Base-by-base conservation (phyloP, 2,888 invertebrate genomes). In the Monopis laevigella region DNA sequence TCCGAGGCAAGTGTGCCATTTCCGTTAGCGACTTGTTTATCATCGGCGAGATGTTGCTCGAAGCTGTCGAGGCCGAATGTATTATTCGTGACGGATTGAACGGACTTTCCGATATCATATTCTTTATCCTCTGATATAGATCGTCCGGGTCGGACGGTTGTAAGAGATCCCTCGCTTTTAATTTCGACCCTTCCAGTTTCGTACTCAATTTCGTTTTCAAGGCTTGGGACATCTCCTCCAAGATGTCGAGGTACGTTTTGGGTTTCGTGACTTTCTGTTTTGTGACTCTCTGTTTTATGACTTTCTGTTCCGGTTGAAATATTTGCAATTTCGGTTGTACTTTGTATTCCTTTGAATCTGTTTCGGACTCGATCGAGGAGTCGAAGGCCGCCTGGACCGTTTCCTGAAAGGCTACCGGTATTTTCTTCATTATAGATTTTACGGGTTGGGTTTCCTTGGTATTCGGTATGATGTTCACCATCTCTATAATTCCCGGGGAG, bases 401-500 rank as follows among this genome's bases (percentile, higher is more conserved):
- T 42, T 78, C 78, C 70, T 78, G 77, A 26, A 80, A 49, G 12
- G 69, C 63, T 43, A 62, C 54, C 1, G 80, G 80, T 45, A 80
- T 64, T 42, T 60, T 71, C 53, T 57, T 69, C 61, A 78, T 71
- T 35, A 68, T 62, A 43, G 62, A 62, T 47, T 69, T 67, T 40
- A 75, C 55, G n/a, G 74, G 65, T 42, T 45, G 56, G 46, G 55
- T 57, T 46, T 55, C 62, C 44, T 72, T 58, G 42, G 61, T 46
- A 42, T 68, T 62, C 21, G 80, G 80, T 39, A 80, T 55, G 41
- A 72, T 62, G 46, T 74, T 77, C 53, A 75, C 66, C 52, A 80
- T 65, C 49, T 80, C 80, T 56, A 70, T 65, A 39, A 80, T 69
- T 27, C 78, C 75, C 14, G 80, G 80, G 27, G 80, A 73, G 52